phyloP scores from a whole-genome alignment of 2,888 invertebrate species.

The Netelia inedita region DNA sequence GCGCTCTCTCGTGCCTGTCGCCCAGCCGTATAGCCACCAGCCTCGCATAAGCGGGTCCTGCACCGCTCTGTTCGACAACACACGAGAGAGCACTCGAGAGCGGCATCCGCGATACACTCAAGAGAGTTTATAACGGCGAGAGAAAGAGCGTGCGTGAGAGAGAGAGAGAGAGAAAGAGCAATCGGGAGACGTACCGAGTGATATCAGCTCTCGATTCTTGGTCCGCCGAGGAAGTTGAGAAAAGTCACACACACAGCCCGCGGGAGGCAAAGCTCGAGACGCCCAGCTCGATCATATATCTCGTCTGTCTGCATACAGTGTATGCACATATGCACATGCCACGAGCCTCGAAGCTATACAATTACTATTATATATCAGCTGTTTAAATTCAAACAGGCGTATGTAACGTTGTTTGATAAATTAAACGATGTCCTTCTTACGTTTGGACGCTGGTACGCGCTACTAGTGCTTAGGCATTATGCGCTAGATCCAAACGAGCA shows the following conservation, averaged over 20 bases:
- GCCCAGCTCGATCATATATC: constrained; percentile 25
- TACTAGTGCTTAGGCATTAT: too few relatives aligned
- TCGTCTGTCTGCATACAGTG: constrained; percentile 9
- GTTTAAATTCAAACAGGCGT: background rate
- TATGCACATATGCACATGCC: constrained; percentile 3
- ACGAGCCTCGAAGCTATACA: constrained; percentile 25
- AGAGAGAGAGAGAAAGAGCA: constrained; percentile 22
- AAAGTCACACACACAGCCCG: background rate
- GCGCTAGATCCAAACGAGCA: background rate
- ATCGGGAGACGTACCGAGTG: background rate
- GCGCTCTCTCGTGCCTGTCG: constrained; percentile 58
- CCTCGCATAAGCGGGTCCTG: background rate
- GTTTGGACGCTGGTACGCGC: background rate
- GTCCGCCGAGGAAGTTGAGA: background rate
- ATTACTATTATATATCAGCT: background rate
- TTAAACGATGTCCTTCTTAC: background rate
- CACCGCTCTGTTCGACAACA: background rate
- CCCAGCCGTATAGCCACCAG: constrained; percentile 7
- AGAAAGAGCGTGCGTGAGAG: background rate
- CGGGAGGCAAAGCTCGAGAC: constrained; percentile 1
- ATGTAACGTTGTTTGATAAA: background rate
- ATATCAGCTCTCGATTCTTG: constrained; percentile 27
- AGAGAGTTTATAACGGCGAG: constrained; percentile 1
- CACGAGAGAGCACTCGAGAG: constrained; percentile 2
- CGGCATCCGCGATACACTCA: background rate